Evolutionary conservation across 2,888 invertebrate species (phyloP).

Genomic region (Lottia scabra): DNA sequence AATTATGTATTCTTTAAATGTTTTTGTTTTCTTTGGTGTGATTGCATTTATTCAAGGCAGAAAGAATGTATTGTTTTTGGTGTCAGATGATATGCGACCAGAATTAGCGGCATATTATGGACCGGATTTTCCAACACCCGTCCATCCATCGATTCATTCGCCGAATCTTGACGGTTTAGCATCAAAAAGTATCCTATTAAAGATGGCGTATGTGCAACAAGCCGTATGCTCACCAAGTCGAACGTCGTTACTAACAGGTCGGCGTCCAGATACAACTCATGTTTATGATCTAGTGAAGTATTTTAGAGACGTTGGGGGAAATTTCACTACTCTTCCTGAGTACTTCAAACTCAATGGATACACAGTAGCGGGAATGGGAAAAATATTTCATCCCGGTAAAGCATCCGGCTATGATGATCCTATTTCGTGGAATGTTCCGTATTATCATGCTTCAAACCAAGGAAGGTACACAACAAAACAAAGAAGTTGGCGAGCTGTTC

Average conservation of each 20-base stretch:
- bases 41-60: not conserved
- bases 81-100: slow-evolving; percentile 33
- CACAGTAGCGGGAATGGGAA: slow-evolving; percentile 32
- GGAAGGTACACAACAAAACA: not conserved
- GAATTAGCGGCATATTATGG: slow-evolving; percentile 22
- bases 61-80: slow-evolving; percentile 34
- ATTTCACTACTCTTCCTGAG: slow-evolving; percentile 40
- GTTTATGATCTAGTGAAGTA: slow-evolving; percentile 34
- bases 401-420: slow-evolving; percentile 10
- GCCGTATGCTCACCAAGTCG: slow-evolving; percentile 26
- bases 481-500: slow-evolving; percentile 31
- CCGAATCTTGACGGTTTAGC: slow-evolving; percentile 31
- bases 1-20: no score
- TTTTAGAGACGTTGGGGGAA: slow-evolving; percentile 31
- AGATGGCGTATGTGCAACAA: slow-evolving; percentile 28
- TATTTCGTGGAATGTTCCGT: slow-evolving; percentile 15
- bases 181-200: slow-evolving; percentile 25
- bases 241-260: slow-evolving; percentile 28
- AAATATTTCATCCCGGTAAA: slow-evolving; percentile 23
- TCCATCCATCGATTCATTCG: slow-evolving; percentile 27
- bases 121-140: slow-evolving; percentile 9
- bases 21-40: no score
- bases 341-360: slow-evolving; percentile 40
- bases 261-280: slow-evolving; percentile 39
- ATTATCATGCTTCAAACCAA: not conserved